These are phyloP conservation scores for Ophiothrix spiculata DNA, from an alignment of 35 echinoderm and acorn worm species.

Conservation along the genomic window DNA sequence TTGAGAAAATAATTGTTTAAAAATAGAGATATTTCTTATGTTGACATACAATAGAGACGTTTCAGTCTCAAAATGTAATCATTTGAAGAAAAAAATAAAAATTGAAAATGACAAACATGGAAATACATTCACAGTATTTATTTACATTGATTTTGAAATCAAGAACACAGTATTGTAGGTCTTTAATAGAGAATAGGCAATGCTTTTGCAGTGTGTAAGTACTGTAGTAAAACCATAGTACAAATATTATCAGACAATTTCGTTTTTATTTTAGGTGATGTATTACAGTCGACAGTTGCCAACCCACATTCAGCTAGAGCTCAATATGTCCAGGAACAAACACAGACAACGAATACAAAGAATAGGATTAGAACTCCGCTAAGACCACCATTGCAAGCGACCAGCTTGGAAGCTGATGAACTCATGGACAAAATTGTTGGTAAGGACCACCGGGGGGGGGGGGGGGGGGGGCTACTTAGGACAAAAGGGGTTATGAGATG, in stretches of 20 bases:
- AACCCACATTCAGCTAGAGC: slow-evolving; percentile 80
- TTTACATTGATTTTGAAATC: background rate
- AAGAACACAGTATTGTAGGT: background rate
- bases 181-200: background rate
- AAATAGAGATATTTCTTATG: too few relatives aligned
- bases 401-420: slow-evolving; percentile 73
- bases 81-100: too few relatives aligned
- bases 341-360: slow-evolving; percentile 71
- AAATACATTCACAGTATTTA: background rate
- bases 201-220: too few relatives aligned
- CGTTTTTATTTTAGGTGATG: too few relatives aligned
- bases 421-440: slow-evolving; percentile 73
- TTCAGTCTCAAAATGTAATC: too few relatives aligned
- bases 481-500: too few relatives aligned
- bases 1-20: too few relatives aligned
- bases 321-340: slow-evolving; percentile 77
- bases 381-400: slow-evolving; percentile 59
- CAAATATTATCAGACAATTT: too few relatives aligned
- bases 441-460: slow-evolving; percentile 26
- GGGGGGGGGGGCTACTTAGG: too few relatives aligned
- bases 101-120: too few relatives aligned
- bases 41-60: too few relatives aligned
- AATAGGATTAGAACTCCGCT: slow-evolving; percentile 69
- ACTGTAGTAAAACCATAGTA: too few relatives aligned
- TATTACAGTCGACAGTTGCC: slow-evolving; percentile 61